Evolutionary conservation across 2,113 vertebrate species (phyloP).

Genomic region (Fulmarus glacialis): DNA sequence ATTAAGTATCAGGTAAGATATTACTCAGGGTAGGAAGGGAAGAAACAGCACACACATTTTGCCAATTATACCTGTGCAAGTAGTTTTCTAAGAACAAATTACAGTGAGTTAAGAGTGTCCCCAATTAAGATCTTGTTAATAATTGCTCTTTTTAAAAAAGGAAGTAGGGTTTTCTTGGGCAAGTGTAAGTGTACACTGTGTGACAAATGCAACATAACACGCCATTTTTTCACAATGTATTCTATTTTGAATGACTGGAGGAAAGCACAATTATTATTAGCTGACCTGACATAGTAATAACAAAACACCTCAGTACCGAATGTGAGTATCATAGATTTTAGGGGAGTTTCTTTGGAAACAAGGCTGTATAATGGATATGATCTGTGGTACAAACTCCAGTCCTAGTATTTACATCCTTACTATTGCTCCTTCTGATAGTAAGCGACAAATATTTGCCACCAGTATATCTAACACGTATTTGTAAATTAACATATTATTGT

Average conservation of each 20-base stretch:
- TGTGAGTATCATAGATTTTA: not conserved
- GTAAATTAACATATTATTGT: not conserved
- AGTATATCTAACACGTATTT: not conserved
- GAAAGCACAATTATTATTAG: not conserved
- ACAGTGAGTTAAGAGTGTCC: not conserved
- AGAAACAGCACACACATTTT: not conserved
- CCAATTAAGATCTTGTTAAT: not conserved
- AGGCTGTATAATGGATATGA: not conserved
- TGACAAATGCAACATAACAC: not conserved
- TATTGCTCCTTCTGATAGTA: not conserved
- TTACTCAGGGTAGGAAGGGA: not conserved
- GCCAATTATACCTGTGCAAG: not conserved
- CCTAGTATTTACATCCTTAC: not conserved
- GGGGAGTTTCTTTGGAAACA: not conserved
- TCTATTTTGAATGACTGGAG: not conserved
- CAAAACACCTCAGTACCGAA: not conserved
- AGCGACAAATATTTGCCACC: not conserved
- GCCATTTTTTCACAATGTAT: not conserved
- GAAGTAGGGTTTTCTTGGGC: not conserved
- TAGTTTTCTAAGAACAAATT: not conserved
- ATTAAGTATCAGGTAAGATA: not conserved
- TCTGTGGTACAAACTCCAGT: not conserved
- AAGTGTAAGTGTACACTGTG: rapidly evolving
- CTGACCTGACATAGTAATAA: not conserved
- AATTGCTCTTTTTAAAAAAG: not conserved